These are phyloP conservation scores for Ciconia boyciana DNA, from an alignment of 2,113 vertebrate species.

Conservation along the genomic window DNA sequence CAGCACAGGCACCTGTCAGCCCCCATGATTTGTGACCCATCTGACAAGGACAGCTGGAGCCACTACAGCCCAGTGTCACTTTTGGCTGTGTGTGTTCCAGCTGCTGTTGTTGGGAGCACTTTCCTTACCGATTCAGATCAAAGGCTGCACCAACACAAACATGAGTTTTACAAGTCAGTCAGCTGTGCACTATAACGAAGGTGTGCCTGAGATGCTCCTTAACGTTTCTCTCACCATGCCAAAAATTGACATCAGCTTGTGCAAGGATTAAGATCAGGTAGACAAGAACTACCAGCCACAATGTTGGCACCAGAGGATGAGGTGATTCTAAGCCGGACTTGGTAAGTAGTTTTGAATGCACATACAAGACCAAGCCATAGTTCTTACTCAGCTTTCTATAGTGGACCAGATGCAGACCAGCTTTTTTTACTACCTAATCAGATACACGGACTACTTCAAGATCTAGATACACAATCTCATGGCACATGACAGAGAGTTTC, in stretches of 20 bases:
- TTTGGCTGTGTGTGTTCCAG: constrained; percentile 62
- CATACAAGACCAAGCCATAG: neutral
- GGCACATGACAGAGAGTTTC: neutral
- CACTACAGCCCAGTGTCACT: constrained; percentile 36
- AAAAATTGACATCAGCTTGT: neutral
- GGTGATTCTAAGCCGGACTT: neutral
- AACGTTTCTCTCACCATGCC: neutral
- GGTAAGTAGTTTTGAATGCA: neutral
- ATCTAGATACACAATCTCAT: neutral
- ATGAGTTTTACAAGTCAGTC: neutral
- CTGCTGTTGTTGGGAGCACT: constrained; percentile 40
- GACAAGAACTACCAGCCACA: neutral
- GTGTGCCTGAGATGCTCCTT: neutral
- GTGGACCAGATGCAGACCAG: neutral
- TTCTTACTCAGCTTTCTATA: neutral
- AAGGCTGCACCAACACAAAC: constrained; percentile 35
- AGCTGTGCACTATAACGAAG: neutral
- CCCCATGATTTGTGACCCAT: constrained; percentile 45
- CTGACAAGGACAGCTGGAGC: neutral
- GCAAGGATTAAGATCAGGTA: neutral
- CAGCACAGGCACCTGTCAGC: constrained; percentile 68
- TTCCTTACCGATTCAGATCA: constrained; percentile 56
- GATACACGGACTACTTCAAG: neutral
- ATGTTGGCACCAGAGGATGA: neutral
- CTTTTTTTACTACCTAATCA: neutral